Conservation (phyloP, 2,797 vertebrate species). For the Pterois miles region DNA sequence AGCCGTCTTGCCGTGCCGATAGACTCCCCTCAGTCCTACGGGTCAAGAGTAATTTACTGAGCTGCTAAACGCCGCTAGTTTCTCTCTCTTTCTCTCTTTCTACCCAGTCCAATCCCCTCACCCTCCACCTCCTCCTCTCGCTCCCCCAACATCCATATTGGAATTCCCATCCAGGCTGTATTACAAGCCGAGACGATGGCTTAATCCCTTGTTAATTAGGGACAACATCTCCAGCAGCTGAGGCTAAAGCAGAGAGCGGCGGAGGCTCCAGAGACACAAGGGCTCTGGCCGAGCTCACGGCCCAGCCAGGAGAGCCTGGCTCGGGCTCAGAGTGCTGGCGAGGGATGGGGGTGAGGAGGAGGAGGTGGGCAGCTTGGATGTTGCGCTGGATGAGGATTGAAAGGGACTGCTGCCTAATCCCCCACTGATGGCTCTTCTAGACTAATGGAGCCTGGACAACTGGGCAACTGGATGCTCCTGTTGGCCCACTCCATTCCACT, state of each 20-base stretch:
- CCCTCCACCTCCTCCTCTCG: slow-evolving; percentile 2
- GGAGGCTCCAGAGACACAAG: slow-evolving; percentile 70
- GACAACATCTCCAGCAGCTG: slow-evolving; percentile 87
- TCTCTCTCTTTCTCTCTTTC: slow-evolving; percentile 56
- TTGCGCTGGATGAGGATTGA: slow-evolving; percentile 77
- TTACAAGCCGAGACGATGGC: slow-evolving; percentile 85
- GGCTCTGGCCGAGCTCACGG: slow-evolving; percentile 70
- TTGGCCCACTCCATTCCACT: slow-evolving; percentile 41
- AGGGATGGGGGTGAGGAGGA: slow-evolving; percentile 18
- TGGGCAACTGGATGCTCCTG: slow-evolving; percentile 59
- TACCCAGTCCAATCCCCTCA: slow-evolving; percentile 49
- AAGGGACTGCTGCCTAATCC: slow-evolving; percentile 85
- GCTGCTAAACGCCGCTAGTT: slow-evolving; percentile 82
- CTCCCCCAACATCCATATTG: slow-evolving; percentile 73
- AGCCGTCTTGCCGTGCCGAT: slow-evolving; percentile 81
- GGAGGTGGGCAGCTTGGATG: slow-evolving; percentile 34
- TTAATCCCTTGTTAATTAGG: slow-evolving; percentile 89
- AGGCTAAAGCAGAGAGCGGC: slow-evolving; percentile 71
- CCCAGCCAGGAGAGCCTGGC: slow-evolving; percentile 77
- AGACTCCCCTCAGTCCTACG: slow-evolving; percentile 81
- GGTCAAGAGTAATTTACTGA: slow-evolving; percentile 90
- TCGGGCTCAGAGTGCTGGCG: slow-evolving; percentile 71
- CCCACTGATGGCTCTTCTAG: slow-evolving; percentile 86
- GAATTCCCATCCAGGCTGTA: slow-evolving; percentile 86
- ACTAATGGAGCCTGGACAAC: slow-evolving; percentile 80